A percentile compares a stretch with the other conserved stretches of the same genome.
These are phyloP conservation scores for Metridium senile DNA, from an alignment of 92 coral and sea anemone genomes.

Conservation along the genomic window DNA sequence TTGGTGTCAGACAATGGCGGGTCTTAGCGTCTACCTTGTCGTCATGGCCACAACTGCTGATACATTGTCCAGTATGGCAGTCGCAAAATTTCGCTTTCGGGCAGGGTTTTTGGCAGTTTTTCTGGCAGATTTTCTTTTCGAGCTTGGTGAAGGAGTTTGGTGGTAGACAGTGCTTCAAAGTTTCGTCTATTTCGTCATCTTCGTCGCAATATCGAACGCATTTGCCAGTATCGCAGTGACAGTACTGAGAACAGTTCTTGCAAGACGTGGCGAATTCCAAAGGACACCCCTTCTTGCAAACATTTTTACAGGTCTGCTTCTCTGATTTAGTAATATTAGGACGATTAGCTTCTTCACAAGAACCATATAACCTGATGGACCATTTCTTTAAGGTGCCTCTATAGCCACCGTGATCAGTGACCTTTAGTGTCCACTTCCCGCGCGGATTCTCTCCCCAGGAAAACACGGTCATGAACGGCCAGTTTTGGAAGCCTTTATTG, in stretches of 20 bases:
- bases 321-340: slow-evolving; percentile 59
- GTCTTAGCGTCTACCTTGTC: slow-evolving; percentile 10
- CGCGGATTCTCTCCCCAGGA: slow-evolving; percentile 94
- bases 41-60: slow-evolving; percentile 6
- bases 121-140: slow-evolving; percentile 15
- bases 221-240: slow-evolving; percentile 87
- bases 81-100: slow-evolving; percentile 12
- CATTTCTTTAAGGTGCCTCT: slow-evolving; percentile 75
- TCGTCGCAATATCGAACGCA: slow-evolving; percentile 76
- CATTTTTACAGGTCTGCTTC: slow-evolving; percentile 43
- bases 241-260: slow-evolving; percentile 71
- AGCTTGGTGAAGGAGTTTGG: slow-evolving; percentile 19
- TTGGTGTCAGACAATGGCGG: slow-evolving; percentile 1
- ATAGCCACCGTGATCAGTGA: slow-evolving; percentile 63
- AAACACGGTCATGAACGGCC: slow-evolving; percentile 99
- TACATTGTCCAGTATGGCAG: slow-evolving; percentile 17
- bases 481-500: slow-evolving; percentile 83
- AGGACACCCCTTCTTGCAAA: slow-evolving; percentile 80
- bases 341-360: slow-evolving; percentile 61
- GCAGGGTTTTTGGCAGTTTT: slow-evolving; percentile 9
- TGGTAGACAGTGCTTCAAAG: slow-evolving; percentile 56
- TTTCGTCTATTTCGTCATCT: slow-evolving; percentile 61
- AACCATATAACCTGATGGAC: slow-evolving; percentile 86
- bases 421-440: slow-evolving; percentile 83
- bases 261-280: slow-evolving; percentile 65